Percentiles rank a stretch among this genome's conserved stretches.
Evolutionary conservation across 2,888 invertebrate genomes (phyloP).

Genomic region (Myopa tessellatipennis): DNA sequence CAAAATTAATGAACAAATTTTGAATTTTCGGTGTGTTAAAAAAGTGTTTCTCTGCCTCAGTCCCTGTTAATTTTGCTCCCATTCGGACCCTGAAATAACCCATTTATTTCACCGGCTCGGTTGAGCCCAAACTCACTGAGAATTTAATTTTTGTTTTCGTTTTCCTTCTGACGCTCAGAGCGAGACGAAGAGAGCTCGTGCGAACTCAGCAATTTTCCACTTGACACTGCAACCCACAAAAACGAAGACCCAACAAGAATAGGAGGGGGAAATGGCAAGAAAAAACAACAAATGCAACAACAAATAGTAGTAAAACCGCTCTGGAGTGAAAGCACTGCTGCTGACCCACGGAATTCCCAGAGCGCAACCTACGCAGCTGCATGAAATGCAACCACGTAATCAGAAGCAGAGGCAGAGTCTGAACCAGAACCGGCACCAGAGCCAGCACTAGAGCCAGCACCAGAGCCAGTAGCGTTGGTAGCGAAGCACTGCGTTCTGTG

Average conservation of each 20-base stretch:
- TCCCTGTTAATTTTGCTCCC: too few species aligned
- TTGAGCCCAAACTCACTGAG: not conserved
- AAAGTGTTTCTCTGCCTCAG: too few species aligned
- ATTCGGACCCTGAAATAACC: too few species aligned
- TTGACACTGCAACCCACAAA: slow-evolving; percentile 43
- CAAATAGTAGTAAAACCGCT: not conserved
- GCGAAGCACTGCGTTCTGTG: too few species aligned
- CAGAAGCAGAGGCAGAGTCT: not conserved
- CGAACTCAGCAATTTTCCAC: slow-evolving; percentile 58
- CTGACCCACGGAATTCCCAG: slow-evolving; percentile 29
- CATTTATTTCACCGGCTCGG: not conserved
- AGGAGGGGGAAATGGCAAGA: slow-evolving; percentile 32
- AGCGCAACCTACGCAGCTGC: slow-evolving; percentile 35
- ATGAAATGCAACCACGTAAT: slow-evolving; percentile 22
- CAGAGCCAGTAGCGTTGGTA: not conserved
- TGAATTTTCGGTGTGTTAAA: too few species aligned
- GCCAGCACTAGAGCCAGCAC: not conserved
- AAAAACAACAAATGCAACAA: slow-evolving; percentile 44
- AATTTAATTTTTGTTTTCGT: not conserved
- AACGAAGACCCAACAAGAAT: slow-evolving; percentile 13
- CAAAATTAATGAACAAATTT: too few species aligned
- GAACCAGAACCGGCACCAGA: not conserved
- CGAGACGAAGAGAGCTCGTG: slow-evolving; percentile 34
- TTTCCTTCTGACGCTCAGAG: not conserved
- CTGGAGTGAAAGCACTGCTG: not conserved